These are phyloP conservation scores for Aviceda subcristata DNA, from an alignment of 2,113 vertebrate genomes.

Conservation along the genomic window DNA sequence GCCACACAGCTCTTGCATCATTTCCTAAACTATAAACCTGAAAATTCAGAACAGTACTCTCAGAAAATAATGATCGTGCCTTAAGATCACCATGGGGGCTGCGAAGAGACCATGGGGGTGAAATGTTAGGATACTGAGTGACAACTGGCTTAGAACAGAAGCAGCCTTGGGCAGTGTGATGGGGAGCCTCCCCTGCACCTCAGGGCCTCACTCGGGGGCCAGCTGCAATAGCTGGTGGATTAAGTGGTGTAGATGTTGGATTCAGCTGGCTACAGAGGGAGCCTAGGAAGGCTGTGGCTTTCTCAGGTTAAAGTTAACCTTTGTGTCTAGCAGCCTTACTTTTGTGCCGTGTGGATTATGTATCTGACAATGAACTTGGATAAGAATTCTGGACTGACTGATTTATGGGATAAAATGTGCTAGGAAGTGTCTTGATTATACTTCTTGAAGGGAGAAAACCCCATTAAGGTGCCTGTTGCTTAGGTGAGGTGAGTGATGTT, in stretches of 20 bases:
- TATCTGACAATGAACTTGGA: neutral
- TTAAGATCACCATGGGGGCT: neutral
- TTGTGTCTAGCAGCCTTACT: neutral
- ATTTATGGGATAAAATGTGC: neutral
- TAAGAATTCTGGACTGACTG: neutral
- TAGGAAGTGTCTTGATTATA: neutral
- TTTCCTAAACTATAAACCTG: neutral
- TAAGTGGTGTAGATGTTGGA: neutral
- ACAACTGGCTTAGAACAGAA: neutral
- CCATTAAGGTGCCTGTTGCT: neutral
- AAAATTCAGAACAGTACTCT: neutral
- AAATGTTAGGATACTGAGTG: neutral
- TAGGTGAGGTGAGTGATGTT: neutral
- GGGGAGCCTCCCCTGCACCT: neutral
- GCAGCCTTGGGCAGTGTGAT: neutral
- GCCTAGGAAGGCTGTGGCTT: neutral
- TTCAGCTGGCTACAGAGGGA: neutral
- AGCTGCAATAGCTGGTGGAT: neutral
- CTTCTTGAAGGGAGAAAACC: neutral
- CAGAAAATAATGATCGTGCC: neutral
- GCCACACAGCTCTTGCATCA: neutral
- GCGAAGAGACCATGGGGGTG: neutral
- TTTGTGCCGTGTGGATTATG: neutral
- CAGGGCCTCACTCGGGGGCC: neutral
- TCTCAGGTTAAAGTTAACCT: neutral